Evolutionary conservation across 2,113 vertebrate genomes (phyloP).

Genomic region (Phrynocephalus versicolor): DNA sequence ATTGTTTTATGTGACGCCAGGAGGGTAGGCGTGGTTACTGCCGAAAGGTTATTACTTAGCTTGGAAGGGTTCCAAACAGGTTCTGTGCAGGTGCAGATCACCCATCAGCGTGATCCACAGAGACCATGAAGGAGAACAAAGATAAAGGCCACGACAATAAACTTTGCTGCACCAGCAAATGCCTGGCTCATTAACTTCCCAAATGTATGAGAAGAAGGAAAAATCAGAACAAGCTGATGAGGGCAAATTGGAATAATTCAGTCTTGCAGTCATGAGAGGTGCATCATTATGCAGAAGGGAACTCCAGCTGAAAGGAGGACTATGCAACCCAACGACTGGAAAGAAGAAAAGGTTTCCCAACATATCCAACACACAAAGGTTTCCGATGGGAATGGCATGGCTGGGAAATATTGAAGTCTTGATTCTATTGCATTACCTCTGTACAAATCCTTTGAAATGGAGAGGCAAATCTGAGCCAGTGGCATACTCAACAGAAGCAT

Average conservation of each 20-base stretch:
- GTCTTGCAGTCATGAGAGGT: background rate
- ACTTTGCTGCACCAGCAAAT: background rate
- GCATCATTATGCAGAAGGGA: background rate
- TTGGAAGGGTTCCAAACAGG: too few relatives aligned
- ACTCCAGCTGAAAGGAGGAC: conserved; percentile 25
- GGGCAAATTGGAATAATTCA: background rate
- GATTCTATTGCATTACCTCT: conserved; percentile 38
- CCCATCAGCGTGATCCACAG: too few relatives aligned
- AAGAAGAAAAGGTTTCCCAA: conserved; percentile 1
- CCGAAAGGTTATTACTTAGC: too few relatives aligned
- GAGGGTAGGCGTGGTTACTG: too few relatives aligned
- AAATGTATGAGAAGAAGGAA: background rate
- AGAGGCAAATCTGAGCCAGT: conserved; percentile 41
- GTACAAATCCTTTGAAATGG: conserved; percentile 39
- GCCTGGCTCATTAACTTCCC: conserved; percentile 29
- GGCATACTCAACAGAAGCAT: conserved; percentile 50
- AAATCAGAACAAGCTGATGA: conserved; percentile 14
- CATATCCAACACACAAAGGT: background rate
- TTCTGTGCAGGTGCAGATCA: too few relatives aligned
- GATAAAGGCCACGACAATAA: background rate
- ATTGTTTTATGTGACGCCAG: too few relatives aligned
- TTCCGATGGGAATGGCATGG: conserved; percentile 14
- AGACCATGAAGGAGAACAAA: too few relatives aligned
- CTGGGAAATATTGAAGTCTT: conserved; percentile 23
- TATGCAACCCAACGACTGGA: background rate